Conservation (phyloP, 2,113 vertebrate genomes). For the Tychaedon coryphoeus region DNA sequence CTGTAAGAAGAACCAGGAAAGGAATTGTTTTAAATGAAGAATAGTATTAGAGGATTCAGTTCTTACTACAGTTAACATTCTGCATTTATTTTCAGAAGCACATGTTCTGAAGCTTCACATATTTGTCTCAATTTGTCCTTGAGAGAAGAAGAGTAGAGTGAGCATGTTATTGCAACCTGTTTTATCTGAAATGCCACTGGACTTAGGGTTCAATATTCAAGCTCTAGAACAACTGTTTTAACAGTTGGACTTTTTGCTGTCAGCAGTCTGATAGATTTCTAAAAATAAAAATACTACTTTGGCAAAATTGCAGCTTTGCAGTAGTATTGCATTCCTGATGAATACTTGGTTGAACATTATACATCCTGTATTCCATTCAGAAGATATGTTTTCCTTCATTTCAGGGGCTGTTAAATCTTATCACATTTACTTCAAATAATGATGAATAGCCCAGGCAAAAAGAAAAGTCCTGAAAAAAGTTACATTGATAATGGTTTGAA, state of each 20-base stretch:
- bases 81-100: background rate
- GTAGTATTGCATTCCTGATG: background rate
- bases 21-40: background rate
- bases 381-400: background rate
- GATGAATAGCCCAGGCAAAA: background rate
- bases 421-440: background rate
- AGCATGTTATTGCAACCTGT: background rate
- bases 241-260: background rate
- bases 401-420: background rate
- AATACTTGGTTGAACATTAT: fast-evolving
- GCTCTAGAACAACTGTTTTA: background rate
- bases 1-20: background rate
- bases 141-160: background rate
- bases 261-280: background rate
- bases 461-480: background rate
- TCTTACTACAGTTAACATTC: background rate
- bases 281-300: background rate
- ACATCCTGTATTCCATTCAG: background rate
- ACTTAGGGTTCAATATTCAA: background rate
- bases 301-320: background rate
- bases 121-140: background rate
- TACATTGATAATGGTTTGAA: background rate
- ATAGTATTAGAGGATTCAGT: background rate
- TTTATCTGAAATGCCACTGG: background rate
- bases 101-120: background rate